phyloP scores from a whole-genome alignment of 2,888 invertebrate genomes.

The Lapara coniferarum region DNA sequence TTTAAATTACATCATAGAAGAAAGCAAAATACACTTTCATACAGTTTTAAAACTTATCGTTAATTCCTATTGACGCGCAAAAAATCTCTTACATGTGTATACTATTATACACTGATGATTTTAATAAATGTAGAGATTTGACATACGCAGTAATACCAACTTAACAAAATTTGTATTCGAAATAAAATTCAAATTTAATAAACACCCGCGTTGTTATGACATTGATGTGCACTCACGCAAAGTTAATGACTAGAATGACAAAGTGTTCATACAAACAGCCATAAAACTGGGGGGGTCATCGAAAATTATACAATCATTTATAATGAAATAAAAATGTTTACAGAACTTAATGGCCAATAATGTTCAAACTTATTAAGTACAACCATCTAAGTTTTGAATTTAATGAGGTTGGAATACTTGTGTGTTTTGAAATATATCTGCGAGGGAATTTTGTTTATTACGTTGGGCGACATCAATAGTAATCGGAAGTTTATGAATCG shows the following conservation, averaged over 20 bases:
- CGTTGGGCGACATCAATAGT: too few species aligned
- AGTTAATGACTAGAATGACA: slow-evolving; percentile 27
- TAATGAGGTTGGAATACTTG: too few species aligned
- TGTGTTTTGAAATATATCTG: too few species aligned
- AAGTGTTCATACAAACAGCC: neutral
- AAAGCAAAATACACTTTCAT: too few species aligned
- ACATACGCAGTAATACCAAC: neutral
- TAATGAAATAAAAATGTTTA: neutral
- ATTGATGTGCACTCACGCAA: slow-evolving; percentile 17
- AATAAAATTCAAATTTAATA: slow-evolving; percentile 27
- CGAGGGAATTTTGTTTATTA: too few species aligned
- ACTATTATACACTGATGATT: too few species aligned
- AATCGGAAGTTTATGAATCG: too few species aligned
- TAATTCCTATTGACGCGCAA: too few species aligned
- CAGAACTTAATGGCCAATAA: slow-evolving; percentile 7
- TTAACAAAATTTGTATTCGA: neutral
- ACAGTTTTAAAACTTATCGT: too few species aligned
- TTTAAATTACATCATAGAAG: too few species aligned
- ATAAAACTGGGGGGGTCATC: slow-evolving; percentile 17
- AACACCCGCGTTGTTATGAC: slow-evolving; percentile 19
- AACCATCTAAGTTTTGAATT: neutral
- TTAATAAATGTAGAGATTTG: too few species aligned
- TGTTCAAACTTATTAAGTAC: neutral
- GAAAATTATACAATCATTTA: neutral
- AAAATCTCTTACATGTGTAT: too few species aligned